Conservation (phyloP, 2,113 vertebrate species). For the Phrynocephalus versicolor region DNA sequence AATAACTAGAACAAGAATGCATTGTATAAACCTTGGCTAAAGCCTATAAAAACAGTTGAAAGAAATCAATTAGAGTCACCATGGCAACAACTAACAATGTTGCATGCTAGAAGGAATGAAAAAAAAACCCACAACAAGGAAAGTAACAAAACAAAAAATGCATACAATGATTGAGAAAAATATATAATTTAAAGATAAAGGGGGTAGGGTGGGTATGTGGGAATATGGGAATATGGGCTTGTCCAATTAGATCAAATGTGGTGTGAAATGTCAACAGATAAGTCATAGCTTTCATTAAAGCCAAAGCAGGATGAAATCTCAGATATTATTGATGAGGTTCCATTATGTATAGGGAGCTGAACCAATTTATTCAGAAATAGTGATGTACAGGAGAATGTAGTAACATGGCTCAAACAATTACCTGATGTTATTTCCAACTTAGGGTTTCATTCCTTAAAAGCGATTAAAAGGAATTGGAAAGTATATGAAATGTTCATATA, state of each 20-base stretch:
- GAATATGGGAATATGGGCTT: conserved; percentile 28
- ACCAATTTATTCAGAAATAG: conserved; percentile 42
- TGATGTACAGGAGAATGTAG: conserved; percentile 21
- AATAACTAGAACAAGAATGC: conserved; percentile 64
- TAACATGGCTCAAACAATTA: conserved; percentile 39
- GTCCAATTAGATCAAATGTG: conserved; percentile 28
- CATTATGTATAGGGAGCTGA: conserved; percentile 27
- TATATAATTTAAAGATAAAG: conserved; percentile 47
- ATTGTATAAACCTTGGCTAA: conserved; percentile 70
- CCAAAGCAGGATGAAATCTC: conserved; percentile 8
- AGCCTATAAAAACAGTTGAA: conserved; percentile 68
- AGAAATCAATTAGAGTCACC: conserved; percentile 74
- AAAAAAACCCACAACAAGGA: conserved; percentile 59
- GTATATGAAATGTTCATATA: conserved; percentile 14
- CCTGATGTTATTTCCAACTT: neutral
- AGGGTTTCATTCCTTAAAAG: neutral
- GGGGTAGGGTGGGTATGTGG: conserved; percentile 6
- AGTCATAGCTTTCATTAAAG: conserved; percentile 3
- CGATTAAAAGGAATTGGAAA: conserved; percentile 26
- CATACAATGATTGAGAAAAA: conserved; percentile 47
- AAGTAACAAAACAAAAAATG: conserved; percentile 66
- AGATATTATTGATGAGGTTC: conserved; percentile 32
- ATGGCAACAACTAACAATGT: conserved; percentile 75
- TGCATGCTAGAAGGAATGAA: conserved; percentile 63
- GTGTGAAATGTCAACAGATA: conserved; percentile 18